Evolutionary conservation across 2,888 invertebrate genomes (phyloP).

Genomic region (Mactromeris polynyma): DNA sequence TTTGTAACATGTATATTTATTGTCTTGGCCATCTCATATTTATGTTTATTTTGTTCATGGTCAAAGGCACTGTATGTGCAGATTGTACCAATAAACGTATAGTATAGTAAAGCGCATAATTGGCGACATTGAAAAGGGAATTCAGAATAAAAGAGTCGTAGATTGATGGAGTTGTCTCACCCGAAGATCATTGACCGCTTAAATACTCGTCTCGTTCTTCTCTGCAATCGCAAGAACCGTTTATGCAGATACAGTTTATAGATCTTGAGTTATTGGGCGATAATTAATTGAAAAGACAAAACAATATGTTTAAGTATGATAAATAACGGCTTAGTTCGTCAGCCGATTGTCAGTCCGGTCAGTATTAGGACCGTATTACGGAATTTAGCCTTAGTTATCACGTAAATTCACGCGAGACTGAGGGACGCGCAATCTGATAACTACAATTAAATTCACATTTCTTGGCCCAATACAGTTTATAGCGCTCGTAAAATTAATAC

Average conservation of each 20-base stretch:
- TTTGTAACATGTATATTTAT: too few relatives aligned
- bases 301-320: slow-evolving; percentile 51
- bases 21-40: too few relatives aligned
- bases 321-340: slow-evolving; percentile 47
- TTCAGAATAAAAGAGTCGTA: too few relatives aligned
- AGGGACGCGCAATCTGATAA: slow-evolving; percentile 55
- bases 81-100: too few relatives aligned
- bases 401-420: slow-evolving; percentile 61
- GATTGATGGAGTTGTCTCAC: too few relatives aligned
- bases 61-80: too few relatives aligned
- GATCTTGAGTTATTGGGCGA: slow-evolving; percentile 41
- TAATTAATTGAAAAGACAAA: slow-evolving; percentile 62
- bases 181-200: not conserved
- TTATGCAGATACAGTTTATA: slow-evolving; percentile 29
- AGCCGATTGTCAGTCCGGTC: slow-evolving; percentile 27
- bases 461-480: slow-evolving; percentile 51
- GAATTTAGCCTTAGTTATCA: slow-evolving; percentile 48
- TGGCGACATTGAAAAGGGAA: too few relatives aligned
- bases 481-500: slow-evolving; percentile 61
- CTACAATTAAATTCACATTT: slow-evolving; percentile 67
- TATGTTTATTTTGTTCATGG: too few relatives aligned
- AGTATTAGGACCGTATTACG: slow-evolving; percentile 42
- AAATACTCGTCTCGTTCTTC: not conserved
- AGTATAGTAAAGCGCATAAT: too few relatives aligned
- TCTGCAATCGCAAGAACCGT: not conserved